Evolutionary conservation across 2,888 invertebrate genomes (phyloP).

Genomic region (Tinea pellionella): DNA sequence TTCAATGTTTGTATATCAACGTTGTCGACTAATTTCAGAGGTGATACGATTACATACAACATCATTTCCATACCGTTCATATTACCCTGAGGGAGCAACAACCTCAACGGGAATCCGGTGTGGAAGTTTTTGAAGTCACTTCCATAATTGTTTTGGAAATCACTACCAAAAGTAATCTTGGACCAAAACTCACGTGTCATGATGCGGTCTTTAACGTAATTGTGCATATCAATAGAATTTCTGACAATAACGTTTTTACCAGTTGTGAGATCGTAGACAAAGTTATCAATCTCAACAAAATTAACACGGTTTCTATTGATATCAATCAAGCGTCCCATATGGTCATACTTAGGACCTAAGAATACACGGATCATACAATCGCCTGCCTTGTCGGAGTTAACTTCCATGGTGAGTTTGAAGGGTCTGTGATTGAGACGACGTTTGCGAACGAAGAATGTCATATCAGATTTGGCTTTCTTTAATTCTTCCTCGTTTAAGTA

Average conservation of each 20-base stretch:
- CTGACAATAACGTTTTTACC: slow-evolving; percentile 76
- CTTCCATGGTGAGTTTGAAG: slow-evolving; percentile 67
- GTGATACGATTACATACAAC: slow-evolving; percentile 72
- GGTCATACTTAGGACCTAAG: slow-evolving; percentile 77
- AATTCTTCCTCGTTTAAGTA: slow-evolving; percentile 54
- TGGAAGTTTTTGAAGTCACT: slow-evolving; percentile 58
- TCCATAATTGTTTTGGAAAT: slow-evolving; percentile 36
- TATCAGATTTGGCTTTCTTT: slow-evolving; percentile 56
- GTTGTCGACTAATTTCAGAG: slow-evolving; percentile 56
- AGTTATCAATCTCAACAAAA: slow-evolving; percentile 74
- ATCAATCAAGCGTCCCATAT: slow-evolving; percentile 64
- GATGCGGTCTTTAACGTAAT: slow-evolving; percentile 74
- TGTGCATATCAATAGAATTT: slow-evolving; percentile 74
- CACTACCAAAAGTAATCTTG: slow-evolving; percentile 68
- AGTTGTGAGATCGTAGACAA: slow-evolving; percentile 68
- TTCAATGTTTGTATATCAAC: slow-evolving; percentile 36
- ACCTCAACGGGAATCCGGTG: slow-evolving; percentile 77
- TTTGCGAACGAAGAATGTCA: slow-evolving; percentile 67
- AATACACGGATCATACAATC: slow-evolving; percentile 74
- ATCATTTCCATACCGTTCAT: slow-evolving; percentile 74
- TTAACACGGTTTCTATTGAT: slow-evolving; percentile 70
- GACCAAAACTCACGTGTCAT: slow-evolving; percentile 74
- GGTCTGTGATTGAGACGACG: slow-evolving; percentile 74
- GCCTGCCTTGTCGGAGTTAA: slow-evolving; percentile 66
- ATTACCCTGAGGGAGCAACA: slow-evolving; percentile 78